Conservation (phyloP, 2,888 invertebrate species). For the Caenorhabditis japonica region DNA sequence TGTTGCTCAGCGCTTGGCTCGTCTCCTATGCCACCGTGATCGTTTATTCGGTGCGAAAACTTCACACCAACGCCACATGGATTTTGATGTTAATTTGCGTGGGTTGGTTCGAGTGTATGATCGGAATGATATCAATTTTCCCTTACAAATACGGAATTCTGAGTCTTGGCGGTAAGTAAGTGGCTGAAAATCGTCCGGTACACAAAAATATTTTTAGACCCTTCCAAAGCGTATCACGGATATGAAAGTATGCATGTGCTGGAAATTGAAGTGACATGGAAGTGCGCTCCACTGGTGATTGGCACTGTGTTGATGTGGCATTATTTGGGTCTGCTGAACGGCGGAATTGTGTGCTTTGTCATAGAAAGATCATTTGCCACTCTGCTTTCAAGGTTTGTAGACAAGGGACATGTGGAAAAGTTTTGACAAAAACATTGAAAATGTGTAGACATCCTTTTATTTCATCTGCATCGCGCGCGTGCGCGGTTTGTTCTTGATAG, state of each 20-base stretch:
- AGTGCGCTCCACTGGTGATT: constrained; percentile 3
- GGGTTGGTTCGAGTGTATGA: constrained; percentile 13
- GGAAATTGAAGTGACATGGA: not conserved
- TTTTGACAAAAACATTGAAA: constrained; percentile 1
- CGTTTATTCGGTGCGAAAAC: not conserved
- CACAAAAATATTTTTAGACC: not conserved
- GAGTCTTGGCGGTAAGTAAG: not conserved
- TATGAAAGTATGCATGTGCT: not conserved
- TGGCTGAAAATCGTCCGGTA: too few relatives aligned
- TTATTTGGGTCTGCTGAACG: constrained; percentile 11
- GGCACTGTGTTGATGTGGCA: constrained; percentile 23
- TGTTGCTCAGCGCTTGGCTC: not conserved
- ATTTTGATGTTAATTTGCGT: not conserved
- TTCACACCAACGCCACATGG: constrained; percentile 21
- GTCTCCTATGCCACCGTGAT: not conserved
- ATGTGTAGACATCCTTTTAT: too few relatives aligned
- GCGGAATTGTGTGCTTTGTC: constrained; percentile 14
- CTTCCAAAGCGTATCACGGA: constrained; percentile 5
- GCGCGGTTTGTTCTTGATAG: too few relatives aligned
- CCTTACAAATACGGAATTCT: constrained; percentile 21
- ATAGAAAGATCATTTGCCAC: constrained; percentile 13
- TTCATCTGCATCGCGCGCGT: too few relatives aligned
- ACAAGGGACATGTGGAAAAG: not conserved
- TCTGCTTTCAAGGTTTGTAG: not conserved
- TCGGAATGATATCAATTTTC: not conserved